A percentile compares a stretch with the other conserved stretches of the same genome.
Evolutionary conservation across 2,797 vertebrate genomes (phyloP).

Genomic region (Orestias chungarensis): DNA sequence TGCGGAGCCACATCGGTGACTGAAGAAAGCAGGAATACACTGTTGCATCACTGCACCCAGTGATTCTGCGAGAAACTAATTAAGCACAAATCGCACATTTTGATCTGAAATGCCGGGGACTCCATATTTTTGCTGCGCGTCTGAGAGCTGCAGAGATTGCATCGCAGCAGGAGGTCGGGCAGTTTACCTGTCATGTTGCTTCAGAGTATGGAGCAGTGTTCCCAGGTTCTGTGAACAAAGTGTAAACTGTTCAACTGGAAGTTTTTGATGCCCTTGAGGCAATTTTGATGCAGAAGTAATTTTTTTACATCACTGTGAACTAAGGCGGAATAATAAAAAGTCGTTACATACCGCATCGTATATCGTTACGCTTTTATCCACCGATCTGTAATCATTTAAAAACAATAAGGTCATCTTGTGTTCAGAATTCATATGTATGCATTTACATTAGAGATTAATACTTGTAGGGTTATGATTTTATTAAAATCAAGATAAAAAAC

Average conservation of each 20-base stretch:
- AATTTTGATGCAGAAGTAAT: conserved; percentile 16
- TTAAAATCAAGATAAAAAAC: conserved; percentile 23
- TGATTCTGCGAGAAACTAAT: conserved; percentile 57
- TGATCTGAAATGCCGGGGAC: conserved; percentile 50
- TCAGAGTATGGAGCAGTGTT: conserved; percentile 81
- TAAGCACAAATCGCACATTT: conserved; percentile 58
- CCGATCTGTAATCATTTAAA: conserved; percentile 81
- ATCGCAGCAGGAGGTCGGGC: conserved; percentile 23
- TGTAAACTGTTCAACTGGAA: conserved; percentile 25
- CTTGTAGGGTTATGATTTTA: background rate
- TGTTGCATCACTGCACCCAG: conserved; percentile 54
- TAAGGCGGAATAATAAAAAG: background rate
- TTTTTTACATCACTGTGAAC: conserved; percentile 4
- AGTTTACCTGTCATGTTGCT: conserved; percentile 85
- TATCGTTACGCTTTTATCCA: conserved; percentile 87
- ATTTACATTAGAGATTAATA: conserved; percentile 19
- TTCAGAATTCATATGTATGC: conserved; percentile 3
- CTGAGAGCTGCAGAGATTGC: conserved; percentile 48
- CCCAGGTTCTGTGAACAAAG: conserved; percentile 80
- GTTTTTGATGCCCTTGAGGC: conserved; percentile 22
- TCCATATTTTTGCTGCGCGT: conserved; percentile 21
- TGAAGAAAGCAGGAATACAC: conserved; percentile 43
- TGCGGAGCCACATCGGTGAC: conserved; percentile 62
- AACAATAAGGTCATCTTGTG: conserved; percentile 26
- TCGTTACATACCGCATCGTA: conserved; percentile 34